Conservation (phyloP, 2,888 invertebrate genomes). For the Trissolcus brochymenae region DNA sequence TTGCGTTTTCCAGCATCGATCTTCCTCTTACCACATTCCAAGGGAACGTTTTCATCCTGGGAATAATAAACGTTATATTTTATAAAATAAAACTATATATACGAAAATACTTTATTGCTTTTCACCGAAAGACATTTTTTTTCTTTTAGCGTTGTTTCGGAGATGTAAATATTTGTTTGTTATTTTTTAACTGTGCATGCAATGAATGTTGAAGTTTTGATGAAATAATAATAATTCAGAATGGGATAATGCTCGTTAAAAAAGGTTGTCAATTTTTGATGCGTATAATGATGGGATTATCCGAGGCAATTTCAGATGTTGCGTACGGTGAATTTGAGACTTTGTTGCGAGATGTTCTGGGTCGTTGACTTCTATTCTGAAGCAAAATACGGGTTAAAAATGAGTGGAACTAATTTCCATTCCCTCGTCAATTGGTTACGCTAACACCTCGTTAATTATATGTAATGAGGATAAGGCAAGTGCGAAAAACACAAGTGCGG, state of each 20-base stretch:
- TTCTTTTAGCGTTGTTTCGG: background rate
- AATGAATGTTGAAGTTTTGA: too few relatives aligned
- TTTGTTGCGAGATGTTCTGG: constrained; percentile 12
- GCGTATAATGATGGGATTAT: too few relatives aligned
- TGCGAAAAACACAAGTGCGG: background rate
- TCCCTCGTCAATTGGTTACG: constrained; percentile 29
- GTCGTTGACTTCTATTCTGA: constrained; percentile 15
- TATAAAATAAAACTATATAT: background rate
- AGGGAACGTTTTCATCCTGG: background rate
- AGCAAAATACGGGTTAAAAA: constrained; percentile 20
- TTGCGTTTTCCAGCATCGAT: constrained; percentile 45
- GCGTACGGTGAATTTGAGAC: constrained; percentile 1
- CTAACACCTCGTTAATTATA: constrained; percentile 24
- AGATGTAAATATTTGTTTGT: too few relatives aligned
- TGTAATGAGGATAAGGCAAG: constrained; percentile 10
- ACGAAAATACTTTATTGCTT: background rate
- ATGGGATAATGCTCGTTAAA: too few relatives aligned
- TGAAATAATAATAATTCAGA: too few relatives aligned
- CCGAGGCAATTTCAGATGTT: too few relatives aligned
- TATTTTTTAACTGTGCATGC: too few relatives aligned
- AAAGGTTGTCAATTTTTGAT: too few relatives aligned
- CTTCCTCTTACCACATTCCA: constrained; percentile 22
- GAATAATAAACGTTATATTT: background rate
- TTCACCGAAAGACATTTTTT: background rate
- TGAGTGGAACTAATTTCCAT: constrained; percentile 36